Base-by-base conservation (phyloP, 2,888 invertebrate genomes). In the Acleris laterana region DNA sequence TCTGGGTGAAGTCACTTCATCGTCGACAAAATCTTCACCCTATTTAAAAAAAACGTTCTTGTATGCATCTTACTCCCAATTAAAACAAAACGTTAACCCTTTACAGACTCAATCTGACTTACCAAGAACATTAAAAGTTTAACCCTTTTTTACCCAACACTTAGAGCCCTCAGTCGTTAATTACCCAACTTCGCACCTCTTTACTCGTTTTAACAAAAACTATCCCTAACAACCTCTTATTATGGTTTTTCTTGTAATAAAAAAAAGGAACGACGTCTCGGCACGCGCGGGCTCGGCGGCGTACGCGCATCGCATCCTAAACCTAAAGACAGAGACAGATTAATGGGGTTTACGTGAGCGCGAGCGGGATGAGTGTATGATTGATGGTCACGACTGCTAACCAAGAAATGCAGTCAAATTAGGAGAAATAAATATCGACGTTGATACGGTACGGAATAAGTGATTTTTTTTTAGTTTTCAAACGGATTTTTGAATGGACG, bases 381-480 rank as follows among this genome's bases (percentile, higher is more conserved):
- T 87, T 83, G 83, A 90, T 85, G 87, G 78, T 75, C 81, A 82
- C 88, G 85, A 81, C 86, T 76, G 71, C 72, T 76, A 85, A 82
- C 77, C 78, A 78, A 88, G 89, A 90, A 89, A 90, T 89, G 85
- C 84, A 88, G 85, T 89, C 87, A 89, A 91, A 90, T 92, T 90
- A 89, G 85, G 79, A 87, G 87, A 88, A 88, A 87, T 88, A 88
- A 89, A 88, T 86, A 88, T 86, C 74, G 79, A 76, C 72, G 76
- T 74, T 77, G 77, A 83, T 82, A 80, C 75, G 75, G 74, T 76
- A 75, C 69, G 67, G 79, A 78, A 78, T 80, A 76, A 74, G 70
- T 75, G 73, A 79, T 80, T 72, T 64, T 63, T 60, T 51, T 55
- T 55, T 28, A 20, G 50, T 69, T 73, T 73, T 69, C 69, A 70